phyloP scores from a whole-genome alignment of 2,888 invertebrate species.

The Andrena haemorrhoa region DNA sequence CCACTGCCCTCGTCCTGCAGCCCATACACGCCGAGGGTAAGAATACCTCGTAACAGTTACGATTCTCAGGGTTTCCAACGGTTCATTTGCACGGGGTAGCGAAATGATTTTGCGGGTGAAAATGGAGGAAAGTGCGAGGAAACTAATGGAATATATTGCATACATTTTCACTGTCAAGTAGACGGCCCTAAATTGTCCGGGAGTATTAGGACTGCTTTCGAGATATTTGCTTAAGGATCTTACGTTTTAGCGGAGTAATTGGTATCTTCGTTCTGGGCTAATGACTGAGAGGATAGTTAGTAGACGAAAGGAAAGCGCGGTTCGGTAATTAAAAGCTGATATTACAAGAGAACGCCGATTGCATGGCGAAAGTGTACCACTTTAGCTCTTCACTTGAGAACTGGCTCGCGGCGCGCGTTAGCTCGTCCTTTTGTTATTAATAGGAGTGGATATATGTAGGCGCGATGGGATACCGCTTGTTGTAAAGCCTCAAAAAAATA shows the following conservation, averaged over 20 bases:
- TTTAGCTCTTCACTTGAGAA: background rate
- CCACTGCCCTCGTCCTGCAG: constrained; percentile 77
- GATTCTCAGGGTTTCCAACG: background rate
- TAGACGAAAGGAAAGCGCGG: background rate
- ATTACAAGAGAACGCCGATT: background rate
- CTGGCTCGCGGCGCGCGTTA: background rate
- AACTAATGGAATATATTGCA: too few species aligned
- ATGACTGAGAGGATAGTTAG: too few species aligned
- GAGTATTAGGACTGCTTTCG: too few species aligned
- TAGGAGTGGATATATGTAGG: background rate
- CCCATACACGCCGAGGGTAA: constrained; percentile 82
- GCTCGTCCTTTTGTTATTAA: constrained; percentile 3
- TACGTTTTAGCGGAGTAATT: too few species aligned
- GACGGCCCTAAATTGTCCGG: too few species aligned
- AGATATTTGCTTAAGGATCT: too few species aligned
- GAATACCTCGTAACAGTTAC: constrained; percentile 37
- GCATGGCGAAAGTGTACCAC: constrained; percentile 26
- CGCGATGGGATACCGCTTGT: background rate
- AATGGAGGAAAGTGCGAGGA: too few species aligned
- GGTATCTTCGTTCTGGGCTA: too few species aligned
- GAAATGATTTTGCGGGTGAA: too few species aligned
- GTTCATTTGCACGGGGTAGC: background rate
- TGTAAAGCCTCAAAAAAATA: background rate
- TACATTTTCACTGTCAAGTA: too few species aligned
- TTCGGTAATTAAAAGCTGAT: background rate